Evolutionary conservation across 2,888 invertebrate genomes (phyloP), one percentile per base, ranked within the genome.

Genomic region (Folsomia manolachei): DNA sequence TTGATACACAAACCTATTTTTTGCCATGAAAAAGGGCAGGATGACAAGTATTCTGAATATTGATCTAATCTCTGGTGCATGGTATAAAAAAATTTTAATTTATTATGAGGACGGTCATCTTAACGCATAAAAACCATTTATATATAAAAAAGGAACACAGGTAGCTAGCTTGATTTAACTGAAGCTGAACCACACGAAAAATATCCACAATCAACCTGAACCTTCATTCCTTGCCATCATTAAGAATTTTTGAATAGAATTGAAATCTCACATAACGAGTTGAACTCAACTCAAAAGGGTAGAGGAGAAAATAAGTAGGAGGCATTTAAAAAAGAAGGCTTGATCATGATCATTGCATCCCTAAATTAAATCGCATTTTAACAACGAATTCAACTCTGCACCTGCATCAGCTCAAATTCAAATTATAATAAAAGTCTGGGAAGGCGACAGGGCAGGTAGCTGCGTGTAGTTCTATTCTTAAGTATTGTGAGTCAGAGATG

Each of bases 351-450:
- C 27, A 63, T 63, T 7, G n/a, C 26, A n/a, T 4, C 19, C 56
- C 21, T n/a, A 56, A 19, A 56, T 19, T 56, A 19, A 56, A 56
- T 56, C 11, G 56, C n/a, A 56, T 56, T 56, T 21, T 56, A 21
- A 56, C 7, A 39, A 14, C 39, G 7, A 56, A n/a, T n/a, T n/a
- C n/a, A n/a, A n/a, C n/a, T 21, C 9, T 27, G 63, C 63, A 63
- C 63, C 63, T 63, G 63, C 63, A 63, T 63, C 26, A 26, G 26
- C 23, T 63, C 19, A 4, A 62, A 18, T 24, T 62, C 24, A 7
- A 63, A 25, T 63, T 63, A 63, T 63, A 63, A 63, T 63, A 18
- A 56, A 14, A 56, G 56, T 24, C 60, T 62, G 27, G n/a, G 63
- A 63, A 2, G 21, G 27, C 1, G 1, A 18, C n/a, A 27, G 26